These are phyloP conservation scores for Invenusta paracnida DNA, from an alignment of 2,888 invertebrate genomes.

Conservation along the genomic window DNA sequence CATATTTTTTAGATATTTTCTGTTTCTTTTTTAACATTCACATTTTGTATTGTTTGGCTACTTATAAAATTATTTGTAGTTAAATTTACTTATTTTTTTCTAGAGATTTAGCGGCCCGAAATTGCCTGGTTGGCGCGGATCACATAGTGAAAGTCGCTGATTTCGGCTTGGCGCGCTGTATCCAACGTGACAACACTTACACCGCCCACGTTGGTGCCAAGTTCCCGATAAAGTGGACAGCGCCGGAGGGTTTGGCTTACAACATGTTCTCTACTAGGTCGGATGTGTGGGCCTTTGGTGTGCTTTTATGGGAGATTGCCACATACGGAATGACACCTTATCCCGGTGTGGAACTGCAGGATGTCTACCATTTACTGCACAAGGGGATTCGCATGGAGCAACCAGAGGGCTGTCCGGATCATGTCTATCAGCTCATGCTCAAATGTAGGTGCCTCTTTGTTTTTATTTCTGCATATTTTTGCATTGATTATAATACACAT, in stretches of 20 bases:
- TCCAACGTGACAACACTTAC: constrained; percentile 79
- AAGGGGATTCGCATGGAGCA: neutral
- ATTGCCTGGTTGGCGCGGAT: constrained; percentile 93
- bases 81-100: too few relatives aligned
- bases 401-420: neutral
- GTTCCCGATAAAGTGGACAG: constrained; percentile 99
- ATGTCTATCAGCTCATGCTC: too few relatives aligned
- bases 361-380: neutral
- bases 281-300: neutral
- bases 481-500: too few relatives aligned
- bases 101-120: constrained; percentile 95
- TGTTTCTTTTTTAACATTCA: too few relatives aligned
- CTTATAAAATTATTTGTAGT: too few relatives aligned
- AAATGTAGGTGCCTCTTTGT: too few relatives aligned
- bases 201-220: constrained; percentile 98
- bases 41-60: too few relatives aligned
- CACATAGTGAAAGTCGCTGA: constrained; percentile 97
- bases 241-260: constrained; percentile 70
- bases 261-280: neutral
- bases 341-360: neutral
- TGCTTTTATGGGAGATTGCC: neutral
- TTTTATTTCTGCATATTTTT: too few relatives aligned
- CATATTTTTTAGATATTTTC: too few relatives aligned
- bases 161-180: constrained; percentile 83
- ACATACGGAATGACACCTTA: neutral